Percentiles rank a stretch among this genome's conserved stretches.
These are phyloP conservation scores for Denticeps clupeoides DNA, from an alignment of 2,797 vertebrate genomes.

Conservation along the genomic window DNA sequence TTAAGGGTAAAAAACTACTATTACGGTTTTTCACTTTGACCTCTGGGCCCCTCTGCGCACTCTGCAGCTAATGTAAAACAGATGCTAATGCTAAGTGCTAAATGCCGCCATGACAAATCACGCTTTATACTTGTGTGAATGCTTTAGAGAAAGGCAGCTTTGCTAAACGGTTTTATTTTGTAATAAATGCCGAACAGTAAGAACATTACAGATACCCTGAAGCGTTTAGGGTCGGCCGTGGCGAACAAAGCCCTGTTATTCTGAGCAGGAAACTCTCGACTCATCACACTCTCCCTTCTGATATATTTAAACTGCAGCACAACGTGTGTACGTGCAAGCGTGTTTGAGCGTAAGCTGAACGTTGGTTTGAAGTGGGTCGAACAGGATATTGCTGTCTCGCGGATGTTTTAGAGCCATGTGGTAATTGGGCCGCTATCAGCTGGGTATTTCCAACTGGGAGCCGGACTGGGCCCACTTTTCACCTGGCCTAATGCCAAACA, in stretches of 20 bases:
- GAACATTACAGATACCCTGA: too few relatives aligned
- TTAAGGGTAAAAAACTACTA: background rate
- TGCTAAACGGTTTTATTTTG: too few relatives aligned
- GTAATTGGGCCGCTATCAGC: conserved; percentile 26
- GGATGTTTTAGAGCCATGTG: conserved; percentile 18
- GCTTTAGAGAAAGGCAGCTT: background rate
- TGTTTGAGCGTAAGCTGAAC: conserved; percentile 12
- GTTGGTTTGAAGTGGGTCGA: conserved; percentile 15
- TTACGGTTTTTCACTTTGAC: background rate
- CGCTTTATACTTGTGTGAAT: conserved; percentile 16
- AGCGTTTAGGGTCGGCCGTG: too few relatives aligned
- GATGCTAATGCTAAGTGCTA: conserved; percentile 41
- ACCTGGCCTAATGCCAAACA: conserved; percentile 23
- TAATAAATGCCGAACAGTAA: background rate
- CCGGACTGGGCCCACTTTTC: conserved; percentile 15
- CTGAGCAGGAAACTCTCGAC: background rate
- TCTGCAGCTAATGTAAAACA: conserved; percentile 50
- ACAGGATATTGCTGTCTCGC: conserved; percentile 33
- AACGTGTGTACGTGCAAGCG: conserved; percentile 20
- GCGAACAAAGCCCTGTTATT: too few relatives aligned
- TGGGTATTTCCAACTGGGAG: conserved; percentile 20
- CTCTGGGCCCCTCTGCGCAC: conserved; percentile 4
- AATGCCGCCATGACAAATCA: conserved; percentile 16
- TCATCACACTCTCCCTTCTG: conserved; percentile 25
- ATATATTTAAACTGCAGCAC: conserved; percentile 47